phyloP scores from a whole-genome alignment of 2,113 vertebrate species.

The Bos indicus region DNA sequence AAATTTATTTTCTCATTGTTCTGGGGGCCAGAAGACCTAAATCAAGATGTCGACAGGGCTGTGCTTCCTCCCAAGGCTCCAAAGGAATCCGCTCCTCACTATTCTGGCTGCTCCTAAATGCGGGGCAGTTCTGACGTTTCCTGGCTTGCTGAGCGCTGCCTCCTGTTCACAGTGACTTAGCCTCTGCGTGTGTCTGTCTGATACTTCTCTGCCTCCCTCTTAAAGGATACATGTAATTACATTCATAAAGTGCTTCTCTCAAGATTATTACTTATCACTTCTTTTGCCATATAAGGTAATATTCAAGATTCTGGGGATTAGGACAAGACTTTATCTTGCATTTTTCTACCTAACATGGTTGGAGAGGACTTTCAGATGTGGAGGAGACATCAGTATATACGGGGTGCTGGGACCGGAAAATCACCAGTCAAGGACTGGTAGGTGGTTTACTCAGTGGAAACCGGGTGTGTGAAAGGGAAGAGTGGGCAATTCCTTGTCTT shows the following conservation, averaged over 20 bases:
- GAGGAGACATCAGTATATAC: not conserved
- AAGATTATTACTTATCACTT: too few relatives aligned
- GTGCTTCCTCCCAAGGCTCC: too few relatives aligned
- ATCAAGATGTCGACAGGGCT: not conserved
- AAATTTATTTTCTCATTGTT: rapidly evolving
- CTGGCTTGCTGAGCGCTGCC: too few relatives aligned
- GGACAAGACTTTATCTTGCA: not conserved
- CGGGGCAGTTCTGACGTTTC: rapidly evolving
- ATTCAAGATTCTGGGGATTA: not conserved
- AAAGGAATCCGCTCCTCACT: rapidly evolving
- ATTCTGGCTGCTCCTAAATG: not conserved
- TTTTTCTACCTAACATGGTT: not conserved
- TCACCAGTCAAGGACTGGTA: too few relatives aligned
- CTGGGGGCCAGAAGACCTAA: not conserved
- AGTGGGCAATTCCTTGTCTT: not conserved
- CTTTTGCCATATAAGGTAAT: not conserved
- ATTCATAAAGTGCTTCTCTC: not conserved
- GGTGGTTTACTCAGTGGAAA: not conserved
- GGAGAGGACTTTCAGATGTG: not conserved
- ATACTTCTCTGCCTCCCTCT: not conserved
- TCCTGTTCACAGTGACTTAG: rapidly evolving
- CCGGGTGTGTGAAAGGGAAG: not conserved
- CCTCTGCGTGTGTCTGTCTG: not conserved
- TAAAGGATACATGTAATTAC: not conserved
- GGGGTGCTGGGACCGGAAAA: not conserved